Evolutionary conservation across 2,888 invertebrate genomes (phyloP), one percentile per base, ranked within the genome.

Genomic region (Pachliopta kotzebuea): DNA sequence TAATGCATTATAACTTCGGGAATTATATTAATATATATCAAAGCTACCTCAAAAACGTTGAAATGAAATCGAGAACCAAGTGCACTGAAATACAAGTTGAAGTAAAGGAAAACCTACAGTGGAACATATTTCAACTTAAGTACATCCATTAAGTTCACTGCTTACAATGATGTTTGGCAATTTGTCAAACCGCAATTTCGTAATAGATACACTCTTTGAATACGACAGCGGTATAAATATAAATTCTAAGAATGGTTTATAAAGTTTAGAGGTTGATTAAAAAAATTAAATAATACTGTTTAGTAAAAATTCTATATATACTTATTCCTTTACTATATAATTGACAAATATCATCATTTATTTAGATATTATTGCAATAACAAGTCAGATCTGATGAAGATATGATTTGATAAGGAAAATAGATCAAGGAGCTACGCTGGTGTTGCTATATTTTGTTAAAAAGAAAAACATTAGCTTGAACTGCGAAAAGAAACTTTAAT

Each of bases 131-230:
- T 85, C 77, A 75, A 79, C 76, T 83, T 84, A 80, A 88, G 84
- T 80, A 83, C 79, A 83, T 83, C 88, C 88, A 91, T 90, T 91
- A 87, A 88, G 90, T 90, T 86, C 80, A 80, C 83, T 88, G 85
- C 86, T 86, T 82, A 82, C 85, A 85, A 89, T 90, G 90, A 90
- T 90, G 90, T 86, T 85, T 81, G 85, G 84, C 83, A 85, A 90
- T 91, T 90, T 89, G 88, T 91, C 89, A 91, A 90, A 90, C 87
- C 81, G 87, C 91, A 90, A 90, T 90, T 88, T 84, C 86, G 89
- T 90, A 90, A 91, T 88, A 91, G 89, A 91, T 88, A 90, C 69
- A 66, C 86, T 84, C 80, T 84, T 84, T 83, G 85, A 87, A 88
- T 87, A 84, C 76, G 83, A 82, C 80, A 77, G 77, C 76, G 81